Base-by-base conservation (phyloP, 2,888 invertebrate genomes). In the Trimorus sp. region DNA sequence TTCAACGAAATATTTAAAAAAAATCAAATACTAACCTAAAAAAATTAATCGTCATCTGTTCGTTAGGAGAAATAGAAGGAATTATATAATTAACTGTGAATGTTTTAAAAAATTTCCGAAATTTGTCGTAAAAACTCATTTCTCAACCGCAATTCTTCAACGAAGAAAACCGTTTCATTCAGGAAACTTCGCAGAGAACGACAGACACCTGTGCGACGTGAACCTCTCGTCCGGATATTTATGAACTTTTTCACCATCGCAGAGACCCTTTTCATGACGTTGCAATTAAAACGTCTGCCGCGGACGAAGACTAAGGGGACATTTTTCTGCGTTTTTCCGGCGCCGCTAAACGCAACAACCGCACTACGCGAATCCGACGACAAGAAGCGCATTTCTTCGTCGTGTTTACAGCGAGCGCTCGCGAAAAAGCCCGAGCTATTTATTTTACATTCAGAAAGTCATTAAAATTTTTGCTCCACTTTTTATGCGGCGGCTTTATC, bases 381-480 rank as follows among this genome's bases (percentile, higher is more conserved):
- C 85, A 89, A 89, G 88, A 89, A 90, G 85, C 82, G 85, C 89
- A 90, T 89, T 89, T 87, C 89, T 86, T 79, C 65, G 73, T 79
- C 85, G 85, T 89, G 89, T 89, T 88, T 84, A 84, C 76, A 82
- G 48, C 76, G 65, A 62, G 45, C 59, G 15, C 11, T 59, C 14
- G 60, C 56, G 75, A 75, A 75, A 80, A 76, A 65, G 26, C 12
- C 69, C 49, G 6, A 48, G 59, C 54, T 66, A 68, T 70, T 70
- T 63, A 70, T 65, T 70, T 77, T 76, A 66, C 75, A 76, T 68
- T 62, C 58, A 53, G 58, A 63, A 74, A 74, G 56, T 56, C 66
- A 66, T 74, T 66, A 66, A 58, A 66, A 74, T 74, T 65, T 74
- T 66, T 74, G 49, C 51, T 15, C 42, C 16, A 26, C 45, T 76